A percentile compares a stretch with the other conserved stretches of the same genome.
Conservation (phyloP, 2,888 invertebrate species). For the Drosophila maculinotata region DNA sequence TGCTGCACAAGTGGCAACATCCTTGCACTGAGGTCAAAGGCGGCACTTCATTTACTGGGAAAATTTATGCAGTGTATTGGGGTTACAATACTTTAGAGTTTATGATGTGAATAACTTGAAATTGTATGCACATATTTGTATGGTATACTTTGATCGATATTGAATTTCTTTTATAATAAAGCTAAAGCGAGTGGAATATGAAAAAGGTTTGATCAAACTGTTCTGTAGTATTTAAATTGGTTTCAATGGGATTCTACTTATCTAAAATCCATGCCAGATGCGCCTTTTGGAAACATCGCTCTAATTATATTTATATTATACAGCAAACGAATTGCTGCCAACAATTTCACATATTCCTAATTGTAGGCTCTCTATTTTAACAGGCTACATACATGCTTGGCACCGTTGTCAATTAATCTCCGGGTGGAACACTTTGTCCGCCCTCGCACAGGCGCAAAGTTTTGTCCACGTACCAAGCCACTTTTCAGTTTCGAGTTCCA, state of each 20-base stretch:
- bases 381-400: background rate
- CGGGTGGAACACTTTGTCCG: slow-evolving; percentile 33
- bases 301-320: slow-evolving; percentile 17
- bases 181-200: too few species aligned
- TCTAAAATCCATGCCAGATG: background rate
- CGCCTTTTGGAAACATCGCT: background rate
- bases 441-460: slow-evolving; percentile 22
- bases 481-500: slow-evolving; percentile 39
- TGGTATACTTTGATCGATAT: background rate
- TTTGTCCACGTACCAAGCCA: slow-evolving; percentile 33
- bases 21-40: slow-evolving; percentile 48
- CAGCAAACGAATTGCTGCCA: slow-evolving; percentile 6
- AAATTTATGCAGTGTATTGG: background rate
- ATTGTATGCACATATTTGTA: background rate
- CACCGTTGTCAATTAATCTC: slow-evolving; percentile 25
- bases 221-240: too few species aligned
- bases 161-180: too few species aligned
- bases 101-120: background rate
- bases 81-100: background rate
- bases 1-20: slow-evolving; percentile 60
- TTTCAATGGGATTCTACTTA: background rate
- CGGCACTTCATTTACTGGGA: slow-evolving; percentile 24
- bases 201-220: too few species aligned
- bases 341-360: slow-evolving; percentile 29
- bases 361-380: slow-evolving; percentile 43